phyloP scores from a whole-genome alignment of 2,888 invertebrate species.

The Cancer borealis region DNA sequence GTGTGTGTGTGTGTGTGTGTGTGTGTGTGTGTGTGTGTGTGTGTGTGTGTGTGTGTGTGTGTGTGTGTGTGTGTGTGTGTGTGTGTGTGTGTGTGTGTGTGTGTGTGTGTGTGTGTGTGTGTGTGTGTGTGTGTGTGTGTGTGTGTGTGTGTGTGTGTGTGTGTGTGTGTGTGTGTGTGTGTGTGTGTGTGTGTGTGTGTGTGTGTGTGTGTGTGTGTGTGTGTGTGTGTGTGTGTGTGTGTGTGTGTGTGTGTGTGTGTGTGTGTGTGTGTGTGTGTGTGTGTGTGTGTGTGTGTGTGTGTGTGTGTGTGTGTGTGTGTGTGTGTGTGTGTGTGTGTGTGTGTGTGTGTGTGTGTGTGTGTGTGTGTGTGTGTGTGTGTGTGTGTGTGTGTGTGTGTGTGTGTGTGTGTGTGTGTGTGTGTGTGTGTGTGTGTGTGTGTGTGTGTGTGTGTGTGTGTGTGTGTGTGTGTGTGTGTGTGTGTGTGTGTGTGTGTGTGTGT shows the following conservation, averaged over 20 bases:
- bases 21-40: neutral
- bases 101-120: neutral
- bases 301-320: neutral
- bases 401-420: neutral
- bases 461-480: neutral
- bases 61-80: neutral
- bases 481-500: neutral
- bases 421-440: neutral
- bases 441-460: neutral
- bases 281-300: neutral
- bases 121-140: neutral
- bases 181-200: neutral
- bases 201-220: neutral
- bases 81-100: neutral
- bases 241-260: neutral
- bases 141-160: neutral
- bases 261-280: neutral
- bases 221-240: neutral
- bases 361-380: neutral
- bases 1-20: neutral
- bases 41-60: neutral
- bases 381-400: neutral
- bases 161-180: neutral
- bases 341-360: neutral
- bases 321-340: neutral